Base-by-base conservation (phyloP, 2,888 invertebrate species). In the Drosophila helvetica region DNA sequence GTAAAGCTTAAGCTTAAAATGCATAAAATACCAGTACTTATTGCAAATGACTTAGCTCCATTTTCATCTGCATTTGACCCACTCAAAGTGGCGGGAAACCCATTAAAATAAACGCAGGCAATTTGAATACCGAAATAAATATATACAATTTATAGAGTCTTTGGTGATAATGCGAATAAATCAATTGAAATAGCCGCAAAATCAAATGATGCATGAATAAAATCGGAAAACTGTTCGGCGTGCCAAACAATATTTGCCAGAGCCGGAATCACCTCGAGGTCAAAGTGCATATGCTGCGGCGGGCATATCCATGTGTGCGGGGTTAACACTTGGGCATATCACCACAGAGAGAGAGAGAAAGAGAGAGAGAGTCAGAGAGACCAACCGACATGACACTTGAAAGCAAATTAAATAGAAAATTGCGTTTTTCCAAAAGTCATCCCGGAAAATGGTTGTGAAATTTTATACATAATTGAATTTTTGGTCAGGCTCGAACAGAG, bases 391-490 rank as follows among this genome's bases (percentile, higher is more conserved):
- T 77, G 84, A 72, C 85, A 79, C 77, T 79, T 69, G 62, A 74
- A 81, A 81, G 80, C 77, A 81, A 86, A 89, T 88, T 80, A 81
- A 76, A 86, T 79, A 82, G 87, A 88, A 89, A 87, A 88, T 80
- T 86, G 87, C 75, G 70, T 70, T 80, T 77, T 77, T 76, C 58
- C 38, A 75, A 79, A 77, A 78, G 65, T 76, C 77, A 86, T 79
- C 59, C 72, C 70, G 78, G n/a, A 79, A 81, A 79, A 83, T 78
- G 38, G 66, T 84, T 87, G 79, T 78, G 90, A 89, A 90, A 89
- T 90, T 90, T 88, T 89, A 89, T 89, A 90, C 90, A 75, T 88
- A 90, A 89, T 90, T 86, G 81, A 84, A 87, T 89, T 82, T 81
- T 79, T 87, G 88, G 88, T 82, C 75, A 75, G 58, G 62, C 58